Base-by-base conservation (phyloP, 1,140 invertebrate genomes). In the Pteromalus puparum region DNA sequence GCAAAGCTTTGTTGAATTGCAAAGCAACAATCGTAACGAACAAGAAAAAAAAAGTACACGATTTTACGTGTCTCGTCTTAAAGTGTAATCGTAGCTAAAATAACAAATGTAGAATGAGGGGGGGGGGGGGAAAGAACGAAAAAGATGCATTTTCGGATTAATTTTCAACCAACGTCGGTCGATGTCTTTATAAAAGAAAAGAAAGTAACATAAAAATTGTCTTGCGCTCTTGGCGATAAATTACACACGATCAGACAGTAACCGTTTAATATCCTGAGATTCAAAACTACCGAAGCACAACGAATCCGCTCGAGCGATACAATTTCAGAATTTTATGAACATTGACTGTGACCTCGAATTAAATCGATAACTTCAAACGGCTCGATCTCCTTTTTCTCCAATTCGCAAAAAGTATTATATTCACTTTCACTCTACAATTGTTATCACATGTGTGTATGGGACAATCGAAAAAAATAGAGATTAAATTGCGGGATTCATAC, bases 191-290 rank as follows among this genome's bases (percentile, higher is more conserved):
- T 26, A 42, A 65, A 28, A 42, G n/a, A 65, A 65, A 7, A 24
- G 28, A 61, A 34, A 30, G 24, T 7, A 73, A 7, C 65, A 70
- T 70, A 30, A 2, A 30, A 74, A 15, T 42, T 74, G 12, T 81
- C 24, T 74, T 6, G 13, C 15, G 5, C 24, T 83, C 28, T 48
- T 34, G 24, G 24, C 24, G 77, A 77, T 77, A 21, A 15, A 77
- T 70, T 68, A 70, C 26, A 48, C n/a, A 61, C 46, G 28, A 74
- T 38, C 70, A 74, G 30, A 81, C 46, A 82, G 21, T 67, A 76
- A 21, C 34, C 1, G 1, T 61, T 53, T 42, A 82, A 82, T 88
- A 88, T 88, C 87, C 87, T 90, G 89, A 89, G 90, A 89, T 90
- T 90, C 88, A 78, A 86, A 89, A 89, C 82, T 87, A 85, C 77